phyloP scores from a whole-genome alignment of 2,113 vertebrate genomes.

The Syngnathus floridae region DNA sequence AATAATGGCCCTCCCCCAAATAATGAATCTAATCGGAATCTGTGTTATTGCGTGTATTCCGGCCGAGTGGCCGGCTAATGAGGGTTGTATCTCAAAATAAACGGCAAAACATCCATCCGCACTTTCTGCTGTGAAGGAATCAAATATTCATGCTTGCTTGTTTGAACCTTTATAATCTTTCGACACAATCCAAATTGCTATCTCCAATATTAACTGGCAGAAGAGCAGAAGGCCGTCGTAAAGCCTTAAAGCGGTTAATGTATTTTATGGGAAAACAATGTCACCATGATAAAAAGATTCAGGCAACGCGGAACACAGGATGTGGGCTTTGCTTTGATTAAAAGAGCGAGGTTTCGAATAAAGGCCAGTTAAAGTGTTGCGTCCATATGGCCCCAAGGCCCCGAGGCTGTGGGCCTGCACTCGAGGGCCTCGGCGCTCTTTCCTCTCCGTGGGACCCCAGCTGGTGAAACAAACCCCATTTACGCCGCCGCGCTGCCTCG shows the following conservation, averaged over 20 bases:
- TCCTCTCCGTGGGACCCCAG: constrained; percentile 93
- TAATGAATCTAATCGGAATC: constrained; percentile 31
- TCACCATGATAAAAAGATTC: constrained; percentile 40
- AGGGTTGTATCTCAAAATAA: constrained; percentile 44
- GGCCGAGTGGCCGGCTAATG: constrained; percentile 41
- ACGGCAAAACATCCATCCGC: constrained; percentile 30
- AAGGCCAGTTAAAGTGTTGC: constrained; percentile 71
- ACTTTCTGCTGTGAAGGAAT: constrained; percentile 40
- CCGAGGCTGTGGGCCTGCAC: constrained; percentile 79
- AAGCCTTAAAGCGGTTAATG: constrained; percentile 34
- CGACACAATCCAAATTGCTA: constrained; percentile 33
- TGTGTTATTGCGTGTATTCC: constrained; percentile 32
- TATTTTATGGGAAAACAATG: constrained; percentile 52
- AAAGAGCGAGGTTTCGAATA: constrained; percentile 75
- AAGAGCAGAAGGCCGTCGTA: constrained; percentile 31
- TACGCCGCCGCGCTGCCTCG: constrained; percentile 86
- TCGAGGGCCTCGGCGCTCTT: constrained; percentile 76
- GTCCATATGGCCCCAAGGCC: constrained; percentile 96
- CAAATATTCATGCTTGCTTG: constrained; percentile 52
- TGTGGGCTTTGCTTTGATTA: constrained; percentile 76
- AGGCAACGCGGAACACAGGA: constrained; percentile 54
- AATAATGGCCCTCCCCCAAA: constrained; percentile 25
- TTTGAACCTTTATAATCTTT: constrained; percentile 29
- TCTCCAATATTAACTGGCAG: constrained; percentile 25
- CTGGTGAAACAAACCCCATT: constrained; percentile 95